These are phyloP conservation scores for Dendrocincla tyrannina DNA, from an alignment of 2,797 vertebrate species.

Conservation along the genomic window DNA sequence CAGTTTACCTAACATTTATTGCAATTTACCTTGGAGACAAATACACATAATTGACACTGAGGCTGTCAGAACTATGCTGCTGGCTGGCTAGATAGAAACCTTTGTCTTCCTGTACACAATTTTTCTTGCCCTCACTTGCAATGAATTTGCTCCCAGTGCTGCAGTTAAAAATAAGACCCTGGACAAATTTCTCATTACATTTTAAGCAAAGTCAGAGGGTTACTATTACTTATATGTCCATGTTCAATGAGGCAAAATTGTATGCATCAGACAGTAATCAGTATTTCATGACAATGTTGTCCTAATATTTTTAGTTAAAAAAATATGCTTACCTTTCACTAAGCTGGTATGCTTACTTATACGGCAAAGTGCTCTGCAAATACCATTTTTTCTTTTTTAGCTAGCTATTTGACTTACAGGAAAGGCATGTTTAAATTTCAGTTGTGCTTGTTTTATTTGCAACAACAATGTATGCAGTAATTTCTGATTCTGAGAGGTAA, in stretches of 20 bases:
- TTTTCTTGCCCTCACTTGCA: neutral
- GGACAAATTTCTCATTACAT: neutral
- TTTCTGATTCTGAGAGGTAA: neutral
- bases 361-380: neutral
- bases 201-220: neutral
- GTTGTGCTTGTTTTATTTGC: neutral
- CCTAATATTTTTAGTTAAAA: neutral
- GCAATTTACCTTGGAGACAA: conserved; percentile 8
- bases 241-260: neutral
- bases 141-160: neutral
- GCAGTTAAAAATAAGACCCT: conserved; percentile 11
- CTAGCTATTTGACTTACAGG: neutral
- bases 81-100: neutral
- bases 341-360: neutral
- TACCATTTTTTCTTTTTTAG: neutral
- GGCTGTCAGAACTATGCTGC: neutral
- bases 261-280: neutral
- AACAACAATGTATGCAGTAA: neutral
- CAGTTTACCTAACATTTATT: neutral
- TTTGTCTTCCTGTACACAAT: neutral
- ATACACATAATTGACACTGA: neutral
- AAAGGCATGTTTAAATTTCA: neutral
- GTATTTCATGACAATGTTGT: neutral
- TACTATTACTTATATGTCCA: neutral
- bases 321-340: neutral